Base-by-base conservation (phyloP, 2,113 vertebrate species). In the Oncorhynchus tshawytscha region DNA sequence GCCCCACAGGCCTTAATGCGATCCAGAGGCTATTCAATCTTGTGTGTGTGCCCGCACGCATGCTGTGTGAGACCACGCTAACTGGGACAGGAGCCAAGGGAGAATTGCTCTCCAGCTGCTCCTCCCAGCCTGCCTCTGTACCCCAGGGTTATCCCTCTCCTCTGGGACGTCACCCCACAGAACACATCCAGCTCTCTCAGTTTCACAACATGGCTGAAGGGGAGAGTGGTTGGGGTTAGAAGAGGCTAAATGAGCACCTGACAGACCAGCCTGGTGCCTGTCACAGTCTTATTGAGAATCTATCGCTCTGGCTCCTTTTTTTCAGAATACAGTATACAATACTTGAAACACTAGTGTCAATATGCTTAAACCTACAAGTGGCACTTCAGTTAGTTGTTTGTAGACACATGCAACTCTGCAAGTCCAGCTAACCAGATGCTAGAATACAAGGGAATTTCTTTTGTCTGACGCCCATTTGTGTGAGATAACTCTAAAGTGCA, bases 81-180 rank as follows among this genome's bases (percentile, higher is more conserved):
- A 54, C 51, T 54, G 51, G 87, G 78, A 85, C 89, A 91, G 77
- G 80, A 81, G 88, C 81, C 84, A 78, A 82, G 85, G 89, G 88
- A 90, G 79, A 87, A 72, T 78, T 27, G 67, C 80, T 87, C 83
- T 91, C 65, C 90, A 92, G 88, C 88, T 91, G 90, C 85, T 86
- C 70, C 79, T 81, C 71, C 75, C 72, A 25, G 75, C 5, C 51
- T 54, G 16, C 83, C 71, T 82, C 80, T 57, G 45, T 85, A 79
- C 86, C 86, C 84, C 65, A 16, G 65, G 65, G 65, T 67, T 67
- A 25, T 31, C 65, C 65, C 65, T 67, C 27, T 29, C 5, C 24
- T 29, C 29, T 29, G 25, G 25, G 65, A 29, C 45, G 1, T 59
- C 49, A 22, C 22, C 48, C 45, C 31, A 48, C 67, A 70, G 67